A percentile compares a stretch with the other conserved stretches of the same genome.
Conservation (phyloP, 2,113 vertebrate species). For the Eulemur macaco region DNA sequence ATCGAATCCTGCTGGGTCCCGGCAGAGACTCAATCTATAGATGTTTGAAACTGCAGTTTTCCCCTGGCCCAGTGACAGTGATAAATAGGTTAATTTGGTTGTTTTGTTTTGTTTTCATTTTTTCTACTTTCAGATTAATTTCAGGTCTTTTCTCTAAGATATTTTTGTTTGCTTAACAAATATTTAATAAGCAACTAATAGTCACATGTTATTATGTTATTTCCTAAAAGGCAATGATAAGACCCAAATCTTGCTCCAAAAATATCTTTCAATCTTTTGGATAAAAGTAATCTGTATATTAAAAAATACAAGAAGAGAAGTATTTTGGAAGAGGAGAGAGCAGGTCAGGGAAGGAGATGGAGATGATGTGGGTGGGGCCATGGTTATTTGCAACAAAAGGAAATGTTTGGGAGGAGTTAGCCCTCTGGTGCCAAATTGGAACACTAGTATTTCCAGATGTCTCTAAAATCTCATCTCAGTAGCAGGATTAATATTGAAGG, state of each 20-base stretch:
- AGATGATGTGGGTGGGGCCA: not conserved
- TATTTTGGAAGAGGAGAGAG: not conserved
- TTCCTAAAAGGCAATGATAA: not conserved
- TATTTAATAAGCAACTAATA: constrained; percentile 21
- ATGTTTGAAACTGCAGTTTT: not conserved
- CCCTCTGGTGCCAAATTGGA: not conserved
- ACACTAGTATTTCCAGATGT: not conserved
- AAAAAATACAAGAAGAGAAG: not conserved
- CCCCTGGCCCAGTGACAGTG: not conserved
- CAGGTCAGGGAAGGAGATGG: not conserved
- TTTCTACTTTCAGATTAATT: not conserved
- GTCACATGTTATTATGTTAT: not conserved
- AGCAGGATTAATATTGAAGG: not conserved
- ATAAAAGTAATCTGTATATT: not conserved
- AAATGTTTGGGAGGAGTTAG: not conserved
- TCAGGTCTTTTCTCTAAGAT: not conserved
- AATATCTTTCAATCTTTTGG: not conserved
- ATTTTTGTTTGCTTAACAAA: not conserved
- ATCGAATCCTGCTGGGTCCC: not conserved
- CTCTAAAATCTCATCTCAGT: constrained; percentile 17
- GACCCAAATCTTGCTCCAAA: not conserved
- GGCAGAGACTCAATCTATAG: not conserved
- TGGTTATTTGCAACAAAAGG: not conserved
- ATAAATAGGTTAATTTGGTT: not conserved
- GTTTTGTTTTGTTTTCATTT: not conserved